Percentiles rank a stretch among this genome's conserved stretches.
These are phyloP conservation scores for Cephalopachus bancanus DNA, from an alignment of 2,797 vertebrate species.

Conservation along the genomic window DNA sequence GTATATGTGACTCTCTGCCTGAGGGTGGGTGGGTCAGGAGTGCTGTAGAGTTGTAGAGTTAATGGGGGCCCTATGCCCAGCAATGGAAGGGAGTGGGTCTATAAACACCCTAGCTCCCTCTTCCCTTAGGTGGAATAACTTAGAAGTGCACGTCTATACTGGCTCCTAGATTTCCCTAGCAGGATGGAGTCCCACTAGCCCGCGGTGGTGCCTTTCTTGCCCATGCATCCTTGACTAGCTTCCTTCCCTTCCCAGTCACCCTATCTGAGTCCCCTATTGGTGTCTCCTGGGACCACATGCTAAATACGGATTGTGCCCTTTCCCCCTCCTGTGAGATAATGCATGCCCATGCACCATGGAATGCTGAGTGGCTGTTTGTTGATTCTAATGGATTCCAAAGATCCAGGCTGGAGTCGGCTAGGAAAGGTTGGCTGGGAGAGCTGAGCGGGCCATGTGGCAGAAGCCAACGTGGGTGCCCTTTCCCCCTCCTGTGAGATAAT, in stretches of 20 bases:
- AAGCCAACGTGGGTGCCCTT: neutral
- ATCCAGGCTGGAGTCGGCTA: neutral
- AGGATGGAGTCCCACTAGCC: neutral
- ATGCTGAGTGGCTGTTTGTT: neutral
- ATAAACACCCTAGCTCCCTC: neutral
- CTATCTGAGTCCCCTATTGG: neutral
- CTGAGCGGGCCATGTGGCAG: accelerated
- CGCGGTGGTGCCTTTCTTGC: accelerated
- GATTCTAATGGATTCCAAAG: conserved; percentile 27
- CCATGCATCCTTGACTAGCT: neutral
- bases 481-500: no score
- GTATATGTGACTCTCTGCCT: neutral
- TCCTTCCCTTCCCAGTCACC: neutral
- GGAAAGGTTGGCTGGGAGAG: neutral
- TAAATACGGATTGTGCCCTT: neutral
- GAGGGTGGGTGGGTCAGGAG: neutral
- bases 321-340: neutral
- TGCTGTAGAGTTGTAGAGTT: neutral
- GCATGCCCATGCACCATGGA: accelerated
- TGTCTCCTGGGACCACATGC: neutral
- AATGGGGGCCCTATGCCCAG: neutral
- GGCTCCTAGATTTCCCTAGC: neutral
- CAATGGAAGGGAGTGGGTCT: neutral
- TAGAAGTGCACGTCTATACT: accelerated
- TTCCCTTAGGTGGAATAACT: neutral